Conservation (phyloP, 2,888 invertebrate genomes). For the Ariolimax columbianus region DNA sequence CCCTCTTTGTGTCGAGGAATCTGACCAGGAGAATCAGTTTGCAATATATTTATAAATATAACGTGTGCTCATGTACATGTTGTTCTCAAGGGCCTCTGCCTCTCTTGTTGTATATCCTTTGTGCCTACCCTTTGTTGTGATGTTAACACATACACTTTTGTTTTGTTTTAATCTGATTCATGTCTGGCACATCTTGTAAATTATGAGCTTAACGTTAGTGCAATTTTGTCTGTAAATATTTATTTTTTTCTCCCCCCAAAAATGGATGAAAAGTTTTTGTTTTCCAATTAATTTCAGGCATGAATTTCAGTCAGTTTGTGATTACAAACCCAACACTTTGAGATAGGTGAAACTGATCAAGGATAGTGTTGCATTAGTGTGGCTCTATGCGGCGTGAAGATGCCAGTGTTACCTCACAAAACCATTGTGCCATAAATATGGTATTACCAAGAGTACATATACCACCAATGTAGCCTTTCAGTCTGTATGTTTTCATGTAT, state of each 20-base stretch:
- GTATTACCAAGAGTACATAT: neutral
- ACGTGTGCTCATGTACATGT: neutral
- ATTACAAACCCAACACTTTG: neutral
- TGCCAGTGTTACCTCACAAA: slow-evolving; percentile 9
- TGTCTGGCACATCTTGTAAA: slow-evolving; percentile 6
- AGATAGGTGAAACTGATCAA: neutral
- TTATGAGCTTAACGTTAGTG: slow-evolving; percentile 6
- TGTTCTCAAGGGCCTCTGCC: slow-evolving; percentile 6
- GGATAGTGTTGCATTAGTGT: neutral
- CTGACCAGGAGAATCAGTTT: neutral
- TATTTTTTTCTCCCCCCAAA: neutral
- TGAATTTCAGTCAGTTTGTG: neutral
- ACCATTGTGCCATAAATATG: slow-evolving; percentile 26
- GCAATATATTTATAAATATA: slow-evolving; percentile 29
- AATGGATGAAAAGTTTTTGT: neutral
- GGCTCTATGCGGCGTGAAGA: neutral
- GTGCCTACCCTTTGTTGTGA: slow-evolving; percentile 43
- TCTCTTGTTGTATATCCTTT: slow-evolving; percentile 31
- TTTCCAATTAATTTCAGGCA: neutral
- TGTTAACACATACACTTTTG: neutral
- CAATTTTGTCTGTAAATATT: slow-evolving; percentile 8
- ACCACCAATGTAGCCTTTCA: slow-evolving; percentile 22
- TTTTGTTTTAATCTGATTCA: neutral
- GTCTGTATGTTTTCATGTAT: neutral
- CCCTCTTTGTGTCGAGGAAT: neutral